These are phyloP conservation scores for Amphiprion clarkii DNA, from an alignment of 2,797 vertebrate genomes.

Conservation along the genomic window DNA sequence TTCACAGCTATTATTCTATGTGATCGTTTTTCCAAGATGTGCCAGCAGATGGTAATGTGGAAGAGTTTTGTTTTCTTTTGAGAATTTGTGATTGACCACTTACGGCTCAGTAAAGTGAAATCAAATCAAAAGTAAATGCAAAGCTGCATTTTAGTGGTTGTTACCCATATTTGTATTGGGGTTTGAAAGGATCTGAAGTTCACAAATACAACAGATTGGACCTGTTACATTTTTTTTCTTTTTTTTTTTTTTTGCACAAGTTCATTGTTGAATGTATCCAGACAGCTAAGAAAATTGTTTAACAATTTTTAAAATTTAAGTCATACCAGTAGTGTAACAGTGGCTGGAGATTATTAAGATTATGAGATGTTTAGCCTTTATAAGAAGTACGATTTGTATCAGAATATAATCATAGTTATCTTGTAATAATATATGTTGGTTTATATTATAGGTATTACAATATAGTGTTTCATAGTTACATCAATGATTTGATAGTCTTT, in stretches of 20 bases:
- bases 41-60: conserved; percentile 34
- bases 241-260: conserved; percentile 65
- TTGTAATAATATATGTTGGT: conserved; percentile 75
- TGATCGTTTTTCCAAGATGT: conserved; percentile 44
- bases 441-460: conserved; percentile 66
- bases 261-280: conserved; percentile 73
- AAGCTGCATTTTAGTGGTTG: conserved; percentile 37
- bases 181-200: conserved; percentile 34
- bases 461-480: conserved; percentile 68
- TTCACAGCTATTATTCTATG: conserved; percentile 56
- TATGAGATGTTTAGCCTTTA: conserved; percentile 41
- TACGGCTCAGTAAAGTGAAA: conserved; percentile 44
- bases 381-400: conserved; percentile 71
- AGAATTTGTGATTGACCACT: conserved; percentile 36
- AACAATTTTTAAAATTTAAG: conserved; percentile 44
- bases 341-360: conserved; percentile 40
- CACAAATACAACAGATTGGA: conserved; percentile 31
- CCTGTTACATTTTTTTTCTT: conserved; percentile 20
- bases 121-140: conserved; percentile 32
- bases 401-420: conserved; percentile 59
- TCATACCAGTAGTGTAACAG: conserved; percentile 45
- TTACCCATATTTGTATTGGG: conserved; percentile 71
- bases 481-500: conserved; percentile 62
- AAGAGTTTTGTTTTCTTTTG: conserved; percentile 6
- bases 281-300: conserved; percentile 51